Evolutionary conservation across 2,888 invertebrate genomes (phyloP).

Genomic region (Sarcophaga variegata): DNA sequence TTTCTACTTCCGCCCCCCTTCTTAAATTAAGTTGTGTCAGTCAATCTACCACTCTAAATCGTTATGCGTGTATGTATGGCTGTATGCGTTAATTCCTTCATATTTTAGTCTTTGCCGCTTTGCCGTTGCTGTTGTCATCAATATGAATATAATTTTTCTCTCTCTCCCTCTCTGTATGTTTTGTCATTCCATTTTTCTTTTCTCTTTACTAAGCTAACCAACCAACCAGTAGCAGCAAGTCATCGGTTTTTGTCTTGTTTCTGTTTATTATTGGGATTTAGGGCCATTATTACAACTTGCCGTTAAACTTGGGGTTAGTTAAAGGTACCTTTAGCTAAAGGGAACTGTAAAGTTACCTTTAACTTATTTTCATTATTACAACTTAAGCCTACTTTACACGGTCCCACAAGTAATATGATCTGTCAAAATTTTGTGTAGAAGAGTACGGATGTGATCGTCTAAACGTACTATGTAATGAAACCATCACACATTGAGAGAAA

Average conservation of each 20-base stretch:
- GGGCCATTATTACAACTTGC: no score
- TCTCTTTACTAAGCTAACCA: constrained; percentile 32
- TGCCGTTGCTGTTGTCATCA: constrained; percentile 39
- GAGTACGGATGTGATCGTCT: no score
- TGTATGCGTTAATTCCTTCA: constrained; percentile 57
- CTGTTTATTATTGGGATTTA: constrained; percentile 17
- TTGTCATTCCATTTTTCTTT: constrained; percentile 14
- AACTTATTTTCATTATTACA: no score
- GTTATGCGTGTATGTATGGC: neutral
- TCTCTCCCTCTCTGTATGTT: neutral
- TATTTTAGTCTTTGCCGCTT: constrained; percentile 49
- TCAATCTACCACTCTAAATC: neutral
- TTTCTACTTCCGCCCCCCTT: constrained; percentile 25
- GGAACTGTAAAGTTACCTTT: no score
- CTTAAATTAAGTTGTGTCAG: constrained; percentile 17
- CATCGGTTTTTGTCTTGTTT: constrained; percentile 27
- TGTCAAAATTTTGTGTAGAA: no score
- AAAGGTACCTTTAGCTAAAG: no score
- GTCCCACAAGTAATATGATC: no score
- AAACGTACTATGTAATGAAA: no score
- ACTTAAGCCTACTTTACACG: no score
- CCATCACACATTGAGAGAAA: no score
- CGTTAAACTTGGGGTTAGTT: no score
- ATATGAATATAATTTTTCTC: constrained; percentile 51
- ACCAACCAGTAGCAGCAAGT: constrained; percentile 6